Percentiles rank a stretch among this genome's conserved stretches.
phyloP scores from a whole-genome alignment of 2,797 vertebrate genomes.

The Nothura maculosa region DNA sequence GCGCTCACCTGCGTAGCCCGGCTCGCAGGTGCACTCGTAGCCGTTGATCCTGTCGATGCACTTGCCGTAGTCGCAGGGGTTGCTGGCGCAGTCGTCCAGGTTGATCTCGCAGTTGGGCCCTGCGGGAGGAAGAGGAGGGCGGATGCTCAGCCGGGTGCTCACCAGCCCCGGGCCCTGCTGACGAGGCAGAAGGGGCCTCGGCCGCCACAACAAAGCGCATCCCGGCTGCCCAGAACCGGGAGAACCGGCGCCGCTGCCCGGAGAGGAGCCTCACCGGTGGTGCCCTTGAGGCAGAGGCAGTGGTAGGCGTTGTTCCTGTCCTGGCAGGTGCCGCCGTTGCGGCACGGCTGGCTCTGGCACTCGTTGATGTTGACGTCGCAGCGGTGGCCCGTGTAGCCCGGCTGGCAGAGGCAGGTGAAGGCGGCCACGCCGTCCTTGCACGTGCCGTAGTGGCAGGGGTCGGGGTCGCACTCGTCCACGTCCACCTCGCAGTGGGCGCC shows the following conservation, averaged over 20 bases:
- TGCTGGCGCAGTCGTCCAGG: slow-evolving; percentile 94
- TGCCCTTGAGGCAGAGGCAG: slow-evolving; percentile 93
- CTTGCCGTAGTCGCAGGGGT: slow-evolving; percentile 91
- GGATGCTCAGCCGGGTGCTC: background rate
- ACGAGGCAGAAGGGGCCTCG: background rate
- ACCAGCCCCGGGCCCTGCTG: accelerated
- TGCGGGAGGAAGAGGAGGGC: slow-evolving; percentile 49
- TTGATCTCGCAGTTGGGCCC: slow-evolving; percentile 95
- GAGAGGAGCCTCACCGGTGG: slow-evolving; percentile 84
- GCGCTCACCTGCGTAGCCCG: slow-evolving; percentile 91
- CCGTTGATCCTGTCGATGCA: slow-evolving; percentile 96
- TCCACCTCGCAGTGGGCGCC: slow-evolving; percentile 92
- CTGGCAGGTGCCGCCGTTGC: slow-evolving; percentile 93
- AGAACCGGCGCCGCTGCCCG: background rate
- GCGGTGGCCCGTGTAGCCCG: slow-evolving; percentile 92
- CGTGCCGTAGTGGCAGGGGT: slow-evolving; percentile 94
- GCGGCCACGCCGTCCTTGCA: slow-evolving; percentile 92
- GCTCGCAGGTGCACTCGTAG: slow-evolving; percentile 93
- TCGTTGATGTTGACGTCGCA: slow-evolving; percentile 97
- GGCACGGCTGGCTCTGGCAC: slow-evolving; percentile 95
- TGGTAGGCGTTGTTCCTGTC: slow-evolving; percentile 90
- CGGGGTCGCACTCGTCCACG: slow-evolving; percentile 90
- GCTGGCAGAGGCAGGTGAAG: slow-evolving; percentile 91
- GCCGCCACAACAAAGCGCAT: background rate
- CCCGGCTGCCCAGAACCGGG: background rate